Evolutionary conservation across 2,797 vertebrate genomes (phyloP).

Genomic region (Acrossocheilus fasciatus): DNA sequence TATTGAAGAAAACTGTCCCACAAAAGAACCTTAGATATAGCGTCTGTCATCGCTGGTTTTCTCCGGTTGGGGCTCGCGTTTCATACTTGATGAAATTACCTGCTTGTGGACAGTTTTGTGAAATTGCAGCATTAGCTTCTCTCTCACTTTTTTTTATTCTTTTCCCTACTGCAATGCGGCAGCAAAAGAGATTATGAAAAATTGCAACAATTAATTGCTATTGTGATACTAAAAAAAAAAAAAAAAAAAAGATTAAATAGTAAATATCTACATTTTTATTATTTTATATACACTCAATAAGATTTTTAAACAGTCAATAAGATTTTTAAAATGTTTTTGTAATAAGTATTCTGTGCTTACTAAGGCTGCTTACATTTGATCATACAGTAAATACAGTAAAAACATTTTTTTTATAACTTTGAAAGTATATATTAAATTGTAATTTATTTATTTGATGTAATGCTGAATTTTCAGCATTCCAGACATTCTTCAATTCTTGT

Average conservation of each 20-base stretch:
- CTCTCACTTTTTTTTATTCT: neutral
- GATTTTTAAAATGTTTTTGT: neutral
- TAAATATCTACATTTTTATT: neutral
- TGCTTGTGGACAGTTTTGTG: constrained; percentile 56
- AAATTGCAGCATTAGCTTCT: constrained; percentile 44
- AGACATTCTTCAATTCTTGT: neutral
- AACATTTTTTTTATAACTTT: neutral
- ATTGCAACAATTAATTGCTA: neutral
- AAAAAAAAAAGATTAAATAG: neutral
- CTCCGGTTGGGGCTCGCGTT: constrained; percentile 64
- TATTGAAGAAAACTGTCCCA: constrained; percentile 81
- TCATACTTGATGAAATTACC: constrained; percentile 60
- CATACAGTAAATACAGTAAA: neutral
- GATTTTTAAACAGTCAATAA: neutral
- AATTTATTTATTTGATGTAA: neutral
- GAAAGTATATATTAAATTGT: neutral
- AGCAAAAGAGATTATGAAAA: neutral
- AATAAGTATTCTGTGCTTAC: neutral
- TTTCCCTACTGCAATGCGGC: neutral
- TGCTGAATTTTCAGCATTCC: neutral
- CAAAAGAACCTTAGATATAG: constrained; percentile 86
- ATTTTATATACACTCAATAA: neutral
- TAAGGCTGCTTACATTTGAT: neutral
- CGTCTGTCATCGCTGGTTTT: constrained; percentile 82
- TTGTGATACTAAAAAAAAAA: too few species aligned